Conservation (phyloP, 2,113 vertebrate species). For the Panthera uncia region DNA sequence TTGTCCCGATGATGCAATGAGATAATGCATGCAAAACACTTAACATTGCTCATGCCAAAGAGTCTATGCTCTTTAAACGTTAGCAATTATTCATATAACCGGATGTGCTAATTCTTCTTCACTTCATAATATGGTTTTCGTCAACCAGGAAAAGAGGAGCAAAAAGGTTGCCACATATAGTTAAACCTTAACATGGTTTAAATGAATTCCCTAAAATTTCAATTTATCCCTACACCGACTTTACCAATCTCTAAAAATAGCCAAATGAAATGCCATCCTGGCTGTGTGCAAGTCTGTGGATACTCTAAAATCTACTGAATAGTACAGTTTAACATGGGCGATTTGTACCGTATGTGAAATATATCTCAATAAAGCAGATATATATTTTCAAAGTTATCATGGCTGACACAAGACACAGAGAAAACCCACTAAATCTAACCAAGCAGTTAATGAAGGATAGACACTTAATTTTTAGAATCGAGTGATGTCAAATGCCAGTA, state of each 20-base stretch:
- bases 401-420: background rate
- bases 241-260: background rate
- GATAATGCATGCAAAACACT: background rate
- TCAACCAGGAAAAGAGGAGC: background rate
- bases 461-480: background rate
- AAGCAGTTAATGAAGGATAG: background rate
- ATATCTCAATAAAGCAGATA: background rate
- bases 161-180: background rate
- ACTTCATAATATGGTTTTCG: background rate
- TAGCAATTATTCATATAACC: background rate
- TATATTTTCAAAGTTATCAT: background rate
- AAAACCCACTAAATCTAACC: background rate
- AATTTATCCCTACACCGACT: background rate
- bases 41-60: background rate
- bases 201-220: constrained; percentile 25
- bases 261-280: background rate
- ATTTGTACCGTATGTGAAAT: background rate
- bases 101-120: background rate
- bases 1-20: background rate
- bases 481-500: background rate
- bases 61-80: background rate
- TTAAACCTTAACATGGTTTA: background rate
- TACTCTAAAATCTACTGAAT: background rate
- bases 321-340: background rate
- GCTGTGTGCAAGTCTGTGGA: background rate